Conservation (phyloP, 2,797 vertebrate genomes). For the Rhinoraja longicauda region DNA sequence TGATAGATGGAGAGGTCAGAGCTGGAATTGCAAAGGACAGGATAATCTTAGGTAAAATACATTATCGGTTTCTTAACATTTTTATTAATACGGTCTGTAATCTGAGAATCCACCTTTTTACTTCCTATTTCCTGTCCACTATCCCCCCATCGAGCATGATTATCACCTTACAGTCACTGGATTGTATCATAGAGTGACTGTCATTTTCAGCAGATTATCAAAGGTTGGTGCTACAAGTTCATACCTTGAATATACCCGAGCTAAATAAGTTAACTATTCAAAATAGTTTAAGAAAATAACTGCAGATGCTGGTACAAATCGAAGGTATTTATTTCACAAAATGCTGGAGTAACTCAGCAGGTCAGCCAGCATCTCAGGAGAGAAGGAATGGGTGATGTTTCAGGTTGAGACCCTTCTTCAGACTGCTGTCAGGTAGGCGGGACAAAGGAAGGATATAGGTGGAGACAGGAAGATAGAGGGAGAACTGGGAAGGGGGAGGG, state of each 20-base stretch:
- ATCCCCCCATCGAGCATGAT: neutral
- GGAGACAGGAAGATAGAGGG: too few species aligned
- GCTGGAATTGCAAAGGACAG: conserved; percentile 67
- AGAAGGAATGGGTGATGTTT: too few species aligned
- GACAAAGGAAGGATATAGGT: too few species aligned
- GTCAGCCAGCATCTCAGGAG: too few species aligned
- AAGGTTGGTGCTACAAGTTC: neutral
- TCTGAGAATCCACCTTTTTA: conserved; percentile 1
- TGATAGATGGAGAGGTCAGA: conserved; percentile 71
- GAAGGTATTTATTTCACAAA: too few species aligned
- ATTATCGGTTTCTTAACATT: conserved; percentile 18
- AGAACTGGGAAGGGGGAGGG: too few species aligned
- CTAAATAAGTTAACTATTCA: neutral
- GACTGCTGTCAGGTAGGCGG: too few species aligned
- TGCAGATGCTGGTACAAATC: too few species aligned
- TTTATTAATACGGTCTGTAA: neutral
- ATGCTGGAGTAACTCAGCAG: too few species aligned
- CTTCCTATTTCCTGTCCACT: conserved; percentile 19
- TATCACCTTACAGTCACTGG: neutral
- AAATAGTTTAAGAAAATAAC: too few species aligned
- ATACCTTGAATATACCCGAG: too few species aligned
- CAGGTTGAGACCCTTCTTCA: too few species aligned
- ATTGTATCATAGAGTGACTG: neutral
- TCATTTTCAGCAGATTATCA: neutral
- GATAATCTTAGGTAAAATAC: conserved; percentile 71